These are phyloP conservation scores for Pollimyrus isidori DNA, from an alignment of 2,113 vertebrate species.

Conservation along the genomic window DNA sequence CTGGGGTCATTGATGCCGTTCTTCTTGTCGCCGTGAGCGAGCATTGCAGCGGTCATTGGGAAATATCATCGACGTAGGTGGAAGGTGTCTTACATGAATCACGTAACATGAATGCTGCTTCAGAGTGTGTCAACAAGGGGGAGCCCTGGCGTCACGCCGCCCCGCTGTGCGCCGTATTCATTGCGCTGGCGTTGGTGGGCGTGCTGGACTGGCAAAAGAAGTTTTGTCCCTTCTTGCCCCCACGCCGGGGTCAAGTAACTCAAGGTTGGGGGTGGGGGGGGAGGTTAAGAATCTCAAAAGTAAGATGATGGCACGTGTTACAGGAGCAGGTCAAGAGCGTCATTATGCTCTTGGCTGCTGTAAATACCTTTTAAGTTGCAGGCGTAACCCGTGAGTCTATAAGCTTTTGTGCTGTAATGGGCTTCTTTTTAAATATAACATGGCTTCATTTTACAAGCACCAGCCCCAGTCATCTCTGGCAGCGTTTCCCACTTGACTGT, in stretches of 20 bases:
- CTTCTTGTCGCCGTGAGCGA: not conserved
- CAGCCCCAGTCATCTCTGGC: not conserved
- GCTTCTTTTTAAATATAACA: not conserved
- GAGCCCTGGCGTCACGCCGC: not conserved
- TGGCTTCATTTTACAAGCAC: not conserved
- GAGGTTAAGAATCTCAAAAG: not conserved
- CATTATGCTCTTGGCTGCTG: not conserved
- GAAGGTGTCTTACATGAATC: not conserved
- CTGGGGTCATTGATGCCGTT: not conserved
- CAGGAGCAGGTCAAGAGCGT: not conserved
- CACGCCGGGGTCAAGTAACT: not conserved
- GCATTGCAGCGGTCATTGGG: not conserved
- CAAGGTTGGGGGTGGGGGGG: not conserved
- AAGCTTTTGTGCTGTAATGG: not conserved
- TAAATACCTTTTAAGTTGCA: not conserved
- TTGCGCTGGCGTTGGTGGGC: constrained; percentile 13
- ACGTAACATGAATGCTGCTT: not conserved
- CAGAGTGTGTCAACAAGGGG: not conserved
- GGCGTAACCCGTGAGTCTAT: not conserved
- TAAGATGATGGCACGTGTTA: not conserved
- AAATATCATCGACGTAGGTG: not conserved
- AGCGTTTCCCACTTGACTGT: not conserved
- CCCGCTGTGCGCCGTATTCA: not conserved
- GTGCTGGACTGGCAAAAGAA: not conserved
- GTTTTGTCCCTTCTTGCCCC: constrained; percentile 6